phyloP scores from a whole-genome alignment of 2,113 vertebrate species.

The Thoracochromis brauschi region DNA sequence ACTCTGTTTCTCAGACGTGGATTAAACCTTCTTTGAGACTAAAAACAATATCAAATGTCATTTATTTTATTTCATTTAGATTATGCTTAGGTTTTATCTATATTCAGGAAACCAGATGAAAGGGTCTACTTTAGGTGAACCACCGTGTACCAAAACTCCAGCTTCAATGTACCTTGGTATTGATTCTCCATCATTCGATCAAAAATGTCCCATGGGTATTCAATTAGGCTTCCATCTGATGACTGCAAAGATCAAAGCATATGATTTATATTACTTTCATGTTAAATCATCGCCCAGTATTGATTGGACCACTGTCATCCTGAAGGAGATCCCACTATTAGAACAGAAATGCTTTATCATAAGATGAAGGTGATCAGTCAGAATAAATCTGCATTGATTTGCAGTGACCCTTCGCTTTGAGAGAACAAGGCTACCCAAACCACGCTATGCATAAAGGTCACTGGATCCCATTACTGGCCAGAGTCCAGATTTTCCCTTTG shows the following conservation, averaged over 20 bases:
- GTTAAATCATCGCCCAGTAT: neutral
- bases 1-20: neutral
- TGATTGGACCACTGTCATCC: neutral
- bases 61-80: neutral
- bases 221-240: neutral
- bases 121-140: neutral
- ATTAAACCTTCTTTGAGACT: neutral
- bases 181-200: neutral
- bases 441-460: neutral
- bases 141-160: neutral
- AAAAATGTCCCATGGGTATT: neutral
- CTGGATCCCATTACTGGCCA: neutral
- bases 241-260: neutral
- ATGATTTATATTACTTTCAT: neutral
- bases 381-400: neutral
- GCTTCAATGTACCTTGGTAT: neutral
- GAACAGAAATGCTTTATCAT: neutral
- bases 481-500: neutral
- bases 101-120: accelerated
- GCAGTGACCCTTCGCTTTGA: neutral
- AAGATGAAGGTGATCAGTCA: neutral
- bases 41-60: neutral
- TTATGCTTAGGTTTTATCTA: neutral
- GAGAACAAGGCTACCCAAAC: neutral
- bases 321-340: accelerated